A percentile compares a stretch with the other conserved stretches of the same genome.
Conservation (phyloP, 2,888 invertebrate species). For the Trichogramma evanescens region DNA sequence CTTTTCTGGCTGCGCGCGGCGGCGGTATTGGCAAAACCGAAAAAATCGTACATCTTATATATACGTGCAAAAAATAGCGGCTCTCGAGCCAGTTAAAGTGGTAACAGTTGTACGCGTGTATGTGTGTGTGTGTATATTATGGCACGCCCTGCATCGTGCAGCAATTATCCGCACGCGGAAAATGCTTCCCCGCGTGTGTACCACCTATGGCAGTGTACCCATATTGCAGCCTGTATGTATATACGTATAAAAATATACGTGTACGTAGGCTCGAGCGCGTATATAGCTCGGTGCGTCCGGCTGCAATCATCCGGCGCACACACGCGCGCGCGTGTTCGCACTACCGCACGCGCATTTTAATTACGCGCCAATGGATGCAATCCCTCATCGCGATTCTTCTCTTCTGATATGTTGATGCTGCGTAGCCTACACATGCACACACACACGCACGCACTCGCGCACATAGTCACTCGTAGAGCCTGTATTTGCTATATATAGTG, state of each 20-base stretch:
- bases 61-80: no score
- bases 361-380: slow-evolving; percentile 11
- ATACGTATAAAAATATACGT: neutral
- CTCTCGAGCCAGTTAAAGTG: no score
- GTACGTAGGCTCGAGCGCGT: slow-evolving; percentile 1
- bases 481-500: no score
- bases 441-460: neutral
- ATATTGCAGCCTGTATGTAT: slow-evolving; percentile 20
- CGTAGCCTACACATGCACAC: neutral
- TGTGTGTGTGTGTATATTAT: neutral
- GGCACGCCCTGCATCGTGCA: slow-evolving; percentile 21
- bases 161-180: slow-evolving; percentile 24
- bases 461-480: slow-evolving; percentile 2
- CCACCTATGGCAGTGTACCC: neutral
- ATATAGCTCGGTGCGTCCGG: slow-evolving; percentile 7
- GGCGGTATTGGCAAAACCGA: no score
- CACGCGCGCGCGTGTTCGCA: neutral
- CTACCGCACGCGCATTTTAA: slow-evolving; percentile 25
- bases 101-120: no score
- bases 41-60: no score
- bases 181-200: slow-evolving; percentile 10
- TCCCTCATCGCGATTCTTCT: neutral
- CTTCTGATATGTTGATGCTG: neutral
- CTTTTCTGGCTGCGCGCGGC: no score
- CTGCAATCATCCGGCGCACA: no score